Evolutionary conservation across 2,113 vertebrate species (phyloP).

Genomic region (Heterochromis multidens): DNA sequence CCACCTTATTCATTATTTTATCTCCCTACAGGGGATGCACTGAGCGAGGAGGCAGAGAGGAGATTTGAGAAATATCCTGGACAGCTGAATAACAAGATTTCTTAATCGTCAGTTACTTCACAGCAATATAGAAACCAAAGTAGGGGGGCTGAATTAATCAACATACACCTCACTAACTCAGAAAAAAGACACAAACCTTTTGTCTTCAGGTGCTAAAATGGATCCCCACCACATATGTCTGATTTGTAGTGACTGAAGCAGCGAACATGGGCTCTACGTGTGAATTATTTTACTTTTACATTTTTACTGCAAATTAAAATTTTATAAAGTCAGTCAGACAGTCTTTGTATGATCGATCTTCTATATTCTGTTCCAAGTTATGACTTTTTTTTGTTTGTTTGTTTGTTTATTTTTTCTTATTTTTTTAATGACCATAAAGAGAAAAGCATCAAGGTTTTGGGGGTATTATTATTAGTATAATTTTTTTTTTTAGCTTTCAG

Average conservation of each 20-base stretch:
- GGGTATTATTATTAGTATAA: neutral
- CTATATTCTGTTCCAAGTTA: neutral
- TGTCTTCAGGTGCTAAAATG: neutral
- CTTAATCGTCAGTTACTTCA: constrained; percentile 62
- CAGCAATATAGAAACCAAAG: neutral
- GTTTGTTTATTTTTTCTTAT: too few species aligned
- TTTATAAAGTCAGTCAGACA: neutral
- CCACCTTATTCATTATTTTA: neutral
- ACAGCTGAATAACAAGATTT: constrained; percentile 92
- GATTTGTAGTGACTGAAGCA: constrained; percentile 19
- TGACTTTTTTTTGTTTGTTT: neutral
- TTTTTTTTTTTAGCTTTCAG: neutral
- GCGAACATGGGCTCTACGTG: neutral
- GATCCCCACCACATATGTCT: neutral
- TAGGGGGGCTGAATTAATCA: neutral
- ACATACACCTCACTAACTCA: neutral
- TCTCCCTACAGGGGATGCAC: constrained; percentile 81
- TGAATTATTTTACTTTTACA: constrained; percentile 53
- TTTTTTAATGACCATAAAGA: neutral
- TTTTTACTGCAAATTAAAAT: constrained; percentile 9
- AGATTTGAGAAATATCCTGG: constrained; percentile 93
- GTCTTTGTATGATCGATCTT: neutral
- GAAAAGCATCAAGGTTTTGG: neutral
- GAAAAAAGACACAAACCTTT: neutral
- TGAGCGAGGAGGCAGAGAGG: constrained; percentile 93